phyloP scores from a whole-genome alignment of 2,797 vertebrate genomes.

The Atherinosoma microstoma region DNA sequence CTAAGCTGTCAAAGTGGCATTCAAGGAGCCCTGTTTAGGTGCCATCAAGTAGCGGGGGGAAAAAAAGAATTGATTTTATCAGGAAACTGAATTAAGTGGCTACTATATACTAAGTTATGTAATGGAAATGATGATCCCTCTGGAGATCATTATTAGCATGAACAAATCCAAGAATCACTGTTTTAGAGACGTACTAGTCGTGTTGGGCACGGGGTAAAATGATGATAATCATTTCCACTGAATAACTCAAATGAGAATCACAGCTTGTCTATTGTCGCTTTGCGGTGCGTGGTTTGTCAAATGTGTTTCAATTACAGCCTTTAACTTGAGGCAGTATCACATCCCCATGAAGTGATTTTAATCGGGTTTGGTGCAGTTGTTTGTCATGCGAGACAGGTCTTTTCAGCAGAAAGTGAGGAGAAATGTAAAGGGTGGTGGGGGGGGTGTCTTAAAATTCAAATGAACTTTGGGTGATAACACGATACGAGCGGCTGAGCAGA shows the following conservation, averaged over 20 bases:
- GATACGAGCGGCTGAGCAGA: slow-evolving; percentile 61
- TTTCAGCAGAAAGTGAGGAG: slow-evolving; percentile 44
- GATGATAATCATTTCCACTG: slow-evolving; percentile 74
- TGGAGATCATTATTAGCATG: slow-evolving; percentile 69
- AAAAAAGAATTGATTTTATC: slow-evolving; percentile 36
- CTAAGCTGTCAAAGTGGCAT: slow-evolving; percentile 71
- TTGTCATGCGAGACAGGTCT: slow-evolving; percentile 78
- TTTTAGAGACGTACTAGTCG: slow-evolving; percentile 58
- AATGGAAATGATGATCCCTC: slow-evolving; percentile 53
- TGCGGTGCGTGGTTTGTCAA: slow-evolving; percentile 75
- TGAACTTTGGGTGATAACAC: slow-evolving; percentile 65
- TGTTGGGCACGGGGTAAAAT: slow-evolving; percentile 59
- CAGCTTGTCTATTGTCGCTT: slow-evolving; percentile 76
- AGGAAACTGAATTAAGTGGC: slow-evolving; percentile 25
- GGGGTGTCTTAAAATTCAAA: slow-evolving; percentile 52
- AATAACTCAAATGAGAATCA: slow-evolving; percentile 74
- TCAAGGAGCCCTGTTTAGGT: slow-evolving; percentile 37
- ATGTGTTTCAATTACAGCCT: slow-evolving; percentile 80
- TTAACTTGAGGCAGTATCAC: slow-evolving; percentile 78
- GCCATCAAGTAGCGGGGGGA: slow-evolving; percentile 23
- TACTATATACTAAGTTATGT: slow-evolving; percentile 34
- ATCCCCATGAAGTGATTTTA: slow-evolving; percentile 79
- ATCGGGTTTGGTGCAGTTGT: slow-evolving; percentile 78
- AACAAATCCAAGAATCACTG: slow-evolving; percentile 57
- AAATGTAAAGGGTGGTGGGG: slow-evolving; percentile 14